Percentiles rank a stretch among this genome's conserved stretches.
Evolutionary conservation across 2,888 invertebrate genomes (phyloP).

Genomic region (Toxonevra muliebris): DNA sequence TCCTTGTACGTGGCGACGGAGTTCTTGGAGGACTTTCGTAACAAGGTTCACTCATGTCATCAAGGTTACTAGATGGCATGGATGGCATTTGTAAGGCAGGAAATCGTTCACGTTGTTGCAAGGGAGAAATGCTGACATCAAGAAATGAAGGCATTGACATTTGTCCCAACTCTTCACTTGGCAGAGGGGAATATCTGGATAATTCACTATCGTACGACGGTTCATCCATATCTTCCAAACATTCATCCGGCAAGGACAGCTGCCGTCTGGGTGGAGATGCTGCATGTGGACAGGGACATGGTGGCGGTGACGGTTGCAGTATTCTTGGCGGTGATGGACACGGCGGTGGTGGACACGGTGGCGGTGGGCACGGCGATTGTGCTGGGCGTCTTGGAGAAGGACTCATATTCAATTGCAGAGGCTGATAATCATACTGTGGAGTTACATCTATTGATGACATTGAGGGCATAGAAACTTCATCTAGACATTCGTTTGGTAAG

Average conservation of each 20-base stretch:
- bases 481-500: constrained; percentile 20
- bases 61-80: too few species aligned
- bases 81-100: too few species aligned
- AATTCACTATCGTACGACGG: constrained; percentile 15
- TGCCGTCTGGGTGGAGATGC: neutral
- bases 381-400: too few species aligned
- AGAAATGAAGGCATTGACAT: constrained; percentile 21
- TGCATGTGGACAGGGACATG: neutral
- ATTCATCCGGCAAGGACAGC: neutral
- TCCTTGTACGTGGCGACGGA: neutral
- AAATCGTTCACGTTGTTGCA: too few species aligned
- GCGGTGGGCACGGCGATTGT: neutral
- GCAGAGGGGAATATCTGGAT: constrained; percentile 15
- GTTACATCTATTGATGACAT: constrained; percentile 6
- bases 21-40: constrained; percentile 11
- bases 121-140: neutral
- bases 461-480: constrained; percentile 24
- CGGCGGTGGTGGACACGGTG: neutral
- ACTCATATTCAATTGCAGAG: too few species aligned
- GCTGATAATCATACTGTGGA: neutral
- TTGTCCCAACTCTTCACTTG: constrained; percentile 15
- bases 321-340: neutral
- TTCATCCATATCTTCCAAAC: constrained; percentile 19
- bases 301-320: neutral
- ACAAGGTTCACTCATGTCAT: constrained; percentile 20